These are phyloP conservation scores for Hedychridium roseum DNA, from an alignment of 2,888 invertebrate genomes.

Conservation along the genomic window DNA sequence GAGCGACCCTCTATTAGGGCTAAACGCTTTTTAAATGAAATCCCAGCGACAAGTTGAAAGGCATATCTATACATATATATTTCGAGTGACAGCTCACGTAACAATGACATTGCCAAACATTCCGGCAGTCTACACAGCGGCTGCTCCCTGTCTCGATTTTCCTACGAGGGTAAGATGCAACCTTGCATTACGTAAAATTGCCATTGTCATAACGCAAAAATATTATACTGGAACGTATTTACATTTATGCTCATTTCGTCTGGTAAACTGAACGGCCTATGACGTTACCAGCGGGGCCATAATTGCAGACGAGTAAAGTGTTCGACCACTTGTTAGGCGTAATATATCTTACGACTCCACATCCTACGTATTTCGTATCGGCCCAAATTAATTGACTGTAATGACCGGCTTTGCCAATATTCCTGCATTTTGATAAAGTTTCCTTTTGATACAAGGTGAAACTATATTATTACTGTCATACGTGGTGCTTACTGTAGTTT, in stretches of 20 bases:
- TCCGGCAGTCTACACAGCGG: no score
- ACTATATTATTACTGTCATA: background rate
- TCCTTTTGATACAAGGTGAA: background rate
- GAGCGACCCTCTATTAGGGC: constrained; percentile 51
- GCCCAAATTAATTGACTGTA: constrained; percentile 66
- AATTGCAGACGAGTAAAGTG: constrained; percentile 61
- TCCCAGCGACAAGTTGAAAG: constrained; percentile 19
- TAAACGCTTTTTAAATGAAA: constrained; percentile 54
- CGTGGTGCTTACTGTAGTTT: constrained; percentile 6
- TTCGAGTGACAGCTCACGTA: no score
- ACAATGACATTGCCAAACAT: no score
- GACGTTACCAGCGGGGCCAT: constrained; percentile 59
- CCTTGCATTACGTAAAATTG: no score
- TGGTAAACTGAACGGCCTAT: constrained; percentile 52
- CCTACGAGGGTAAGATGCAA: no score
- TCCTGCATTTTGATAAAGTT: constrained; percentile 14
- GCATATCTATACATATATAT: no score
- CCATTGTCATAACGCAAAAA: no score
- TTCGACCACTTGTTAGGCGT: constrained; percentile 37
- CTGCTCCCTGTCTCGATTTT: no score
- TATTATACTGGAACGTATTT: no score
- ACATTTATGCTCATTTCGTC: no score
- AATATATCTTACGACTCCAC: constrained; percentile 61
- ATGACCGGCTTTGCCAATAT: constrained; percentile 49
- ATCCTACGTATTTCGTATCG: constrained; percentile 62